Evolutionary conservation across 2,888 invertebrate species (phyloP), one percentile per base, ranked within the genome.

Genomic region (Tetrapedia diversipes): DNA sequence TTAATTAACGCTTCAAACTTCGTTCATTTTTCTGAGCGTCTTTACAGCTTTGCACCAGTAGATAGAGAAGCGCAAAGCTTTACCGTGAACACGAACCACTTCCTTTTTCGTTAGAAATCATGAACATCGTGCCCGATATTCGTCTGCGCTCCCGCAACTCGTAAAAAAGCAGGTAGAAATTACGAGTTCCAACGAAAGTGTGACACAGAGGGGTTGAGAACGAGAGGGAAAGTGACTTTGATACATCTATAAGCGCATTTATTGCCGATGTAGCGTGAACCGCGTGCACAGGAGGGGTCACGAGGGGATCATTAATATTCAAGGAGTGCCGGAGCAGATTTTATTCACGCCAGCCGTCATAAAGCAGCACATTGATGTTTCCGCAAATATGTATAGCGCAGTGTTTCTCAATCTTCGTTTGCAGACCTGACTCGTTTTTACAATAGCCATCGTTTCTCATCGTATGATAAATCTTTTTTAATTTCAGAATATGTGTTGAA

Each of bases 251-350:
- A 82, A 82, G 82, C 71, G 72, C 76, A 80, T 82, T 82, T 82
- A 82, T 80, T 80, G 78, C 45, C 54, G 61, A 29, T 59, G 68
- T 34, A 22, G 67, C 41, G 7, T 22, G 45, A 47, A 57, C 39
- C 53, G 32, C 51, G 71, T 45, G 51, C 51, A 41, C 49, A 32
- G 43, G 43, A 24, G 29, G 57, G 59, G 56, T 11, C 59, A 49
- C 64, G 32, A 11, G 37, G 49, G 73, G 41, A 65, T 79, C 83
- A 86, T 88, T 88, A 88, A 88, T 88, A 88, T 88, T 88, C 88
- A 86, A 84, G 87, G 86, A 85, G 70, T 69, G 85, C 79, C 81
- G 85, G 79, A 86, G 86, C 86, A 84, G 86, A 88, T 87, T 88
- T 88, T 87, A 86, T 86, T 87, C 85, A 82, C 85, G 80, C 85